Evolutionary conservation across 2,888 invertebrate genomes (phyloP), one percentile per base, ranked within the genome.

Genomic region (Pseudoips prasinana): DNA sequence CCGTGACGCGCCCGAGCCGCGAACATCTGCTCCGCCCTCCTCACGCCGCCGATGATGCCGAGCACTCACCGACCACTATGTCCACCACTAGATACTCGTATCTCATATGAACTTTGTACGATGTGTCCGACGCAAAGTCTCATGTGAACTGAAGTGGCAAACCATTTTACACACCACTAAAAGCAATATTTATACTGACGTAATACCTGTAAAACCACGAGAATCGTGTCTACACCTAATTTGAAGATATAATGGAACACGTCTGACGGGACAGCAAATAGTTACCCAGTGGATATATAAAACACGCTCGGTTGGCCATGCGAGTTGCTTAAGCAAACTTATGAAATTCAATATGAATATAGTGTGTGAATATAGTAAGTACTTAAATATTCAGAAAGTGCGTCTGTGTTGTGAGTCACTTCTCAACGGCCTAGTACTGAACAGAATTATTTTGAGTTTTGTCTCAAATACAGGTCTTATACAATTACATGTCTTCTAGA

Each of bases 1-100:
- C 83, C 84, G 85, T 85, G 82, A 75, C 82, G 79, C 72, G 72
- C 83, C 79, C 63, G 62, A 67, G 64, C 70, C 69, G 67, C 77
- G 69, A 73, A 58, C 85, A 87, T 86, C 83, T 73, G 82, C 80
- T 69, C 76, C 75, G 71, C 65, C 77, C 74, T 65, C 74, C 65
- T 70, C 66, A 64, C 64, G 47, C 60, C 63, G 57, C 47, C 58
- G 46, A 58, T 44, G 52, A 62, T 52, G 57, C 39, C 44, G 23
- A 49, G 35, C 51, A 36, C 46, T 47, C 51, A 43, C 41, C 30
- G 30, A 42, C 50, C 14, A 14, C 14, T 14, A 14, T 3, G 14
- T 14, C 14, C 14, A 14, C 14, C 5, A n/a, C 5, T 14, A 2
- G 14, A 5, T 69, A 72, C 67, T 62, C 51, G 32, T 53, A 35